Evolutionary conservation across 2,113 vertebrate genomes (phyloP).

Genomic region (Rhadina sibilatrix): DNA sequence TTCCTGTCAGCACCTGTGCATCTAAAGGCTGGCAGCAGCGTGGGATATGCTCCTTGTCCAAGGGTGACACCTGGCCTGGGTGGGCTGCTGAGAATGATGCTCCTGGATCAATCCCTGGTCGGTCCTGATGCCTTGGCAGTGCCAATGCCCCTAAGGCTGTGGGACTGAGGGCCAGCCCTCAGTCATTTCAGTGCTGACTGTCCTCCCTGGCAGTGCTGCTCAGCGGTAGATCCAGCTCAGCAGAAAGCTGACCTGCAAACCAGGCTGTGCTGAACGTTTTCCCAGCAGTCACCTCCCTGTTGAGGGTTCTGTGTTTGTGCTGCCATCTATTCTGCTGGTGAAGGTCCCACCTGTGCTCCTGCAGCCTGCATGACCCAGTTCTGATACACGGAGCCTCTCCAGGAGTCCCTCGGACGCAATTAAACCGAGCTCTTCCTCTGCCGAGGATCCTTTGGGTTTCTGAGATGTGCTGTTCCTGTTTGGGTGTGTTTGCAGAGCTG

Average conservation of each 20-base stretch:
- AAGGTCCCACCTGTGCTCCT: not conserved
- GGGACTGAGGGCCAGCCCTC: not conserved
- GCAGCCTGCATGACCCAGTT: not conserved
- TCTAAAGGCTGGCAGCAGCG: not conserved
- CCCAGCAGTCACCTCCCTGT: not conserved
- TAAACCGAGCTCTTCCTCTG: not conserved
- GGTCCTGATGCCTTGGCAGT: not conserved
- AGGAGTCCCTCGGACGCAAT: rapidly evolving
- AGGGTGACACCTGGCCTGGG: not conserved
- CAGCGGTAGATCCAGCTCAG: not conserved
- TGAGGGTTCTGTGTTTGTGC: not conserved
- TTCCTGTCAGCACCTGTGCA: not conserved
- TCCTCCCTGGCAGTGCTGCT: not conserved
- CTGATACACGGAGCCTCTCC: not conserved
- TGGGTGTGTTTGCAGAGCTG: not conserved
- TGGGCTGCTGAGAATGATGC: not conserved
- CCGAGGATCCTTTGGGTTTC: not conserved
- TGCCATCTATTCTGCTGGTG: not conserved
- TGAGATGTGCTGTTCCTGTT: not conserved
- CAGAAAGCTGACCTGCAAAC: not conserved
- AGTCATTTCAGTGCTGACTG: rapidly evolving
- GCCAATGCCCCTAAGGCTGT: not conserved
- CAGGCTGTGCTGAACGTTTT: not conserved
- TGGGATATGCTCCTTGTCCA: rapidly evolving
- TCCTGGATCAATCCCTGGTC: not conserved